Evolutionary conservation across 1,140 invertebrate species (phyloP).

Genomic region (Hesperophylax magnus): DNA sequence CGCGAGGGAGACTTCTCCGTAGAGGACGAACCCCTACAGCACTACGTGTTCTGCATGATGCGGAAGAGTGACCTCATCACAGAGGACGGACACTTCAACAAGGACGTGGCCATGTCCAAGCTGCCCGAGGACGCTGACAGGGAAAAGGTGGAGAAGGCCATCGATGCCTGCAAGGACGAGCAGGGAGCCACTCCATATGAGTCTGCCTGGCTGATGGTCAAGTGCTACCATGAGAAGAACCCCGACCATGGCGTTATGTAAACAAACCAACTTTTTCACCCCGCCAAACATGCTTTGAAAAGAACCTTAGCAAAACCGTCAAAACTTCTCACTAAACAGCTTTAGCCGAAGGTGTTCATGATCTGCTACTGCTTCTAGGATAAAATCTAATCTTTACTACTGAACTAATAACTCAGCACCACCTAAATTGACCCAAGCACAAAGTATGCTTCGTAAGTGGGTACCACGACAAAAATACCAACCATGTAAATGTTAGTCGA

Average conservation of each 20-base stretch:
- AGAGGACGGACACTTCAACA: slow-evolving; percentile 57
- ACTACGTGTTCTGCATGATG: slow-evolving; percentile 59
- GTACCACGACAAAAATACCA: too few species aligned
- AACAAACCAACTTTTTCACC: too few species aligned
- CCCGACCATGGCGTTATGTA: slow-evolving; percentile 21
- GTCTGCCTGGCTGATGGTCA: slow-evolving; percentile 58
- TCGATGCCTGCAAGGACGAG: slow-evolving; percentile 59
- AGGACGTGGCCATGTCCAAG: slow-evolving; percentile 58
- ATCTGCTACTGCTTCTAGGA: too few species aligned
- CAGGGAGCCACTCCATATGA: slow-evolving; percentile 59
- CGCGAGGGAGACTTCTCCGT: slow-evolving; percentile 58
- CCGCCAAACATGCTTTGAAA: too few species aligned
- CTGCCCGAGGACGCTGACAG: slow-evolving; percentile 51
- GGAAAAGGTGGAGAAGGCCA: slow-evolving; percentile 41
- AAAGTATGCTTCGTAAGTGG: too few species aligned
- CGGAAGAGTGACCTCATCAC: slow-evolving; percentile 59
- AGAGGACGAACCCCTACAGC: slow-evolving; percentile 56
- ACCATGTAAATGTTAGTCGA: too few species aligned
- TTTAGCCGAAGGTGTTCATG: too few species aligned
- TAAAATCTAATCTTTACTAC: too few species aligned
- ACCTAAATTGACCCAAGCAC: too few species aligned
- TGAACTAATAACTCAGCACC: too few species aligned
- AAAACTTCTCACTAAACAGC: too few species aligned
- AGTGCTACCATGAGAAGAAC: slow-evolving; percentile 59
- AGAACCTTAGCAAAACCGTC: too few species aligned